Base-by-base conservation (phyloP, 1,140 invertebrate genomes). In the Popillia japonica region DNA sequence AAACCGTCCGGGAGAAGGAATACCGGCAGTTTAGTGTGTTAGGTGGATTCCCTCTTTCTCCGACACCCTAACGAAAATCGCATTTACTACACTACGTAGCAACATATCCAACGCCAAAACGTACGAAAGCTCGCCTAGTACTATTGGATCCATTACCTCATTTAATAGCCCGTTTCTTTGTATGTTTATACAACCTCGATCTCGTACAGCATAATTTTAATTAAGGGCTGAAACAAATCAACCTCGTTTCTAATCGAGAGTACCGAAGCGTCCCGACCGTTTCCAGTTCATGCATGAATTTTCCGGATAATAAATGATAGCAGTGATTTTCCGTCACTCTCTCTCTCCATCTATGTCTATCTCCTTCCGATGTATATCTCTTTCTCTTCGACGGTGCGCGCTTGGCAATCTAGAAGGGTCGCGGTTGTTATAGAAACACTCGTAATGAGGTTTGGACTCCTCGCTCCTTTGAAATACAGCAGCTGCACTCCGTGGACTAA, bases 401-500 rank as follows among this genome's bases (percentile, higher is more conserved):
- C 20, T n/a, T 61, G 76, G 74, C 78, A 79, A 80, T 82, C 81
- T 80, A 73, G 78, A 80, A 82, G 81, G 80, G 80, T 81, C 79
- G 79, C 78, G 78, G 81, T 82, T 82, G 81, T 82, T 82, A 82
- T 82, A 82, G 81, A 82, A 82, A 82, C 81, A 82, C 79, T 80
- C 79, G 79, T 82, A 82, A 82, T 82, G 81, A 82, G 80, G 80
- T 82, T 82, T 81, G 78, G 78, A 78, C 76, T 73, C 79, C 61
- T 78, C 42, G 23, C 41, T 64, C 73, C 77, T 78, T 78, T 78
- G 77, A 78, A 78, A 78, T 78, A 78, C 73, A 59, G 68, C 77
- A 78, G 72, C 77, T 78, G 77, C 77, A 78, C 72, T 78, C 77
- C 73, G 77, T 73, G 77, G 77, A 78, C 72, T 73, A 73, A 73